A percentile compares a stretch with the other conserved stretches of the same genome.
Conservation (phyloP, 2,113 vertebrate species). For the Sinocyclocheilus anshuiensis region DNA sequence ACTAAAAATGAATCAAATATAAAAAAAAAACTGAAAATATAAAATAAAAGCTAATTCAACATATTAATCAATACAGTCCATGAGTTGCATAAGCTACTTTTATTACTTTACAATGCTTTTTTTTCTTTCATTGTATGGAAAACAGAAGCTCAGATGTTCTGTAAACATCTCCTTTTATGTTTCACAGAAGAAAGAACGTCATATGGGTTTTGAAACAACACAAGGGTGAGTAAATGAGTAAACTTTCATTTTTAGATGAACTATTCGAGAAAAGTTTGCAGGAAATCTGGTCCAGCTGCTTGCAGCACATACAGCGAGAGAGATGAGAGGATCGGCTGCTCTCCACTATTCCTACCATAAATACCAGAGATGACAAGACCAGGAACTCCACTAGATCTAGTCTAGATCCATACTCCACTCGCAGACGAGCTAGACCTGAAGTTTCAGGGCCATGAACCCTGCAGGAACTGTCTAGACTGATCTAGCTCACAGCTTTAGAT, state of each 20-base stretch:
- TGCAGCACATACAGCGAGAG: conserved; percentile 3
- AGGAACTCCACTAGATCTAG: conserved; percentile 22
- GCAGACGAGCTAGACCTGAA: background rate
- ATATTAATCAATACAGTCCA: background rate
- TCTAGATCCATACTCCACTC: conserved; percentile 47
- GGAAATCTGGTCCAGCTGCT: background rate
- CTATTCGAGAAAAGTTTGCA: background rate
- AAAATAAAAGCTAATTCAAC: background rate
- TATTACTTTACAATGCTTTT: background rate
- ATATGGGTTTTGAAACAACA: background rate
- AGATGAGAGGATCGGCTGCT: conserved; percentile 43
- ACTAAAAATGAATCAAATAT: background rate
- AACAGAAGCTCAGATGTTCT: background rate
- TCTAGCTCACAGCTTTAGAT: background rate
- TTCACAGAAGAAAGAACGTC: background rate
- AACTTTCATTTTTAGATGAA: background rate
- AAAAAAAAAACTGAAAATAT: background rate
- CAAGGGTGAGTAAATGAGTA: background rate
- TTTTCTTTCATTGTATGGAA: background rate
- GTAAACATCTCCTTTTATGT: background rate
- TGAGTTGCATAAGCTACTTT: background rate
- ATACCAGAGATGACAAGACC: conserved; percentile 38
- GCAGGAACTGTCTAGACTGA: conserved; percentile 14
- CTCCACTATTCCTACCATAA: conserved; percentile 44
- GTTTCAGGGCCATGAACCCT: background rate